phyloP scores from a whole-genome alignment of 2,113 vertebrate genomes.

The Lichenostomus cassidix region DNA sequence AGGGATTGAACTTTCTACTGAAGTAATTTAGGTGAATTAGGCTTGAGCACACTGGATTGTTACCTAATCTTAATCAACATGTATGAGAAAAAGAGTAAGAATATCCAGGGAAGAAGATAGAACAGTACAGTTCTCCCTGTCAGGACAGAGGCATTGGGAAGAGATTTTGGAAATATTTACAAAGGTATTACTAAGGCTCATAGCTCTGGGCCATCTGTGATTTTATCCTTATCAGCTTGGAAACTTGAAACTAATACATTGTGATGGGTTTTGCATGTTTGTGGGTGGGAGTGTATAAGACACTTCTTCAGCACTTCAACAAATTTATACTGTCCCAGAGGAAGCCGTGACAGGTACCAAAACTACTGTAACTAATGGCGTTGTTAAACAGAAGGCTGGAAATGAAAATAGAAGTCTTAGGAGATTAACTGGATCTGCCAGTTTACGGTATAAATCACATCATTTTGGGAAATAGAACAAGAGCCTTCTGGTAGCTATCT shows the following conservation, averaged over 20 bases:
- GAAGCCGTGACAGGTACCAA: neutral
- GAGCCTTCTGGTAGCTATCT: neutral
- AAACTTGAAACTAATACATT: neutral
- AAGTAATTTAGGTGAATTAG: neutral
- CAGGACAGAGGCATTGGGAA: neutral
- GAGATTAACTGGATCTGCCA: neutral
- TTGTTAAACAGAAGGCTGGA: neutral
- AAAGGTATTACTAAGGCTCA: neutral
- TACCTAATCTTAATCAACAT: neutral
- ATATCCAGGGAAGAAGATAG: neutral
- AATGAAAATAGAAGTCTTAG: neutral
- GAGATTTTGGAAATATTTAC: neutral
- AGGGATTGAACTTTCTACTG: neutral
- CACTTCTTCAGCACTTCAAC: neutral
- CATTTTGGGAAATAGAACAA: neutral
- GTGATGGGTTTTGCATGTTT: neutral
- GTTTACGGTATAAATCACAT: neutral
- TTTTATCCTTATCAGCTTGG: neutral
- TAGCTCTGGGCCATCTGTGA: neutral
- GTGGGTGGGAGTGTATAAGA: neutral
- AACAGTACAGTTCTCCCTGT: neutral
- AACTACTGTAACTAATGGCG: neutral
- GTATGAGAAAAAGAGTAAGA: neutral
- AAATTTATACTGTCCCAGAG: neutral
- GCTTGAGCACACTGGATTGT: neutral